A percentile compares a stretch with the other conserved stretches of the same genome.
phyloP scores from a whole-genome alignment of 2,888 invertebrate genomes.

The Pandemis heparana region DNA sequence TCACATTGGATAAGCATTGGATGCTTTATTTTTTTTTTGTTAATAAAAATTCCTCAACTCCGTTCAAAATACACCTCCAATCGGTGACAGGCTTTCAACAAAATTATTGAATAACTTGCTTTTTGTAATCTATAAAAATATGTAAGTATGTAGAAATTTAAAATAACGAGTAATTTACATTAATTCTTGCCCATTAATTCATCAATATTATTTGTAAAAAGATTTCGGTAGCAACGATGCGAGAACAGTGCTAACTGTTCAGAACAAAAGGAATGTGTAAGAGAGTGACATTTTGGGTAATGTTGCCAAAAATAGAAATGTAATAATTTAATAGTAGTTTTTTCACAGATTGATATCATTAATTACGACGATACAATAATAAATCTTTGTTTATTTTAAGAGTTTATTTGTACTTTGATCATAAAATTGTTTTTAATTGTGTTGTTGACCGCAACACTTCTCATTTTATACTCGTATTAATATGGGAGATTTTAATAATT shows the following conservation, averaged over 20 bases:
- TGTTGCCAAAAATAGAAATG: slow-evolving; percentile 1
- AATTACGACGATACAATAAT: not conserved
- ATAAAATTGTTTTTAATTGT: not conserved
- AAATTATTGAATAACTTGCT: no score
- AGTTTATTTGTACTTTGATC: not conserved
- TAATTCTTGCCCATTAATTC: not conserved
- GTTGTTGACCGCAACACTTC: not conserved
- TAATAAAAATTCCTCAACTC: no score
- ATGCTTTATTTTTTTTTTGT: no score
- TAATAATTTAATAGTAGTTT: slow-evolving; percentile 10
- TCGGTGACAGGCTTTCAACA: no score
- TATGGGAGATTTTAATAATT: not conserved
- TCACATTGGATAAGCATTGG: no score
- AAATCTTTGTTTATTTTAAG: not conserved
- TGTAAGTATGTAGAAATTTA: no score
- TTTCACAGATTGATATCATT: not conserved
- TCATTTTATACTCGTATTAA: not conserved
- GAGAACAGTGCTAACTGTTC: slow-evolving; percentile 9
- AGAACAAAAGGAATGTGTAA: slow-evolving; percentile 35
- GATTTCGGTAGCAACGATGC: no score
- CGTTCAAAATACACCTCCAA: no score
- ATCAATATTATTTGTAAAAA: not conserved
- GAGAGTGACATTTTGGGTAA: slow-evolving; percentile 10
- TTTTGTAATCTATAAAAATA: no score
- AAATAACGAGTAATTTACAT: no score